Evolutionary conservation across 2,113 vertebrate species (phyloP), one percentile per base, ranked within the genome.

Genomic region (Siniperca chuatsi): DNA sequence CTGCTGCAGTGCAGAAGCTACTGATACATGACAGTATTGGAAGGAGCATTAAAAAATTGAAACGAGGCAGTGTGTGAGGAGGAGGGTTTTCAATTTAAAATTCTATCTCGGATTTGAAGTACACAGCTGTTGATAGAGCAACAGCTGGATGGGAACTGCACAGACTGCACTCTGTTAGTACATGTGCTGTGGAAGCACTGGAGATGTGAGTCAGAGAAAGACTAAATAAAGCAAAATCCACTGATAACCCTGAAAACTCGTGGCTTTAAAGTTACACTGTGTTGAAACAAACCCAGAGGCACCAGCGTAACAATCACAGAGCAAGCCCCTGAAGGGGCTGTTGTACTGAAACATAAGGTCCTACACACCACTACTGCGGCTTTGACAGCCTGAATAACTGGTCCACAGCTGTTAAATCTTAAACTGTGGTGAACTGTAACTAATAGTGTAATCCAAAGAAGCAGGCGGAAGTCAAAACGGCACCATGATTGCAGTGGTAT

Each of bases 111-210:
- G 79, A 60, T 70, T 54, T 81, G 25, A 83, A 54, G 55, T 11
- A 50, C 70, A 78, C 83, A 84, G 66, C 81, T 86, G 79, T 18
- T 75, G 50, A 71, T 25, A 6, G 69, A 72, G 83, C 65, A 91
- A 84, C 87, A 83, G 79, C 80, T 87, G 79, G 75, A 79, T 37
- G 58, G 54, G 50, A 78, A 50, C 55, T 66, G 75, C 77, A 67
- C 48, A n/a, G 46, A 42, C 42, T 40, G 57, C 68, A 50, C 18
- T 67, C 57, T 55, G 72, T 72, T 42, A 18, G 50, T 23, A 46
- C 13, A 40, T 15, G 20, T 15, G 50, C 66, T 21, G 72, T 44
- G 12, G 79, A 21, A 40, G 61, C 70, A 35, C 7, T 21, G 61
- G 25, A 83, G 73, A 71, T 13, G 0, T 1, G 61, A 72, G 79